phyloP scores from a whole-genome alignment of 2,113 vertebrate genomes.

The Octodon degus region DNA sequence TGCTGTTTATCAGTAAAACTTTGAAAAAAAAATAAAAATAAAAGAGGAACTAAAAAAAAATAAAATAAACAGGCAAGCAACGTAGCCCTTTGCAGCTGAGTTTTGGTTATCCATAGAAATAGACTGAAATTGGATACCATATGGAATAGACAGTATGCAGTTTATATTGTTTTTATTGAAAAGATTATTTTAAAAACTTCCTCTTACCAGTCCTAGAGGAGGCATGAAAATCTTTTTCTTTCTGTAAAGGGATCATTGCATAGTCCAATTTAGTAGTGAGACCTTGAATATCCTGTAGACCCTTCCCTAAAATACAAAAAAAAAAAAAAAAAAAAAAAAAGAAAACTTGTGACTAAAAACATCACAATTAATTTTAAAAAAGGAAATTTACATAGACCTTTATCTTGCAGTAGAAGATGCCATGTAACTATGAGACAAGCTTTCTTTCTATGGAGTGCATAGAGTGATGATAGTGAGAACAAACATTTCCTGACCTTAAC shows the following conservation, averaged over 20 bases:
- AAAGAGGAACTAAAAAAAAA: no score
- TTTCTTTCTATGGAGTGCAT: neutral
- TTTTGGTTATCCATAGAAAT: neutral
- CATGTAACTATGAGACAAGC: neutral
- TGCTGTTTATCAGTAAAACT: no score
- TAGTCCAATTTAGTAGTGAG: no score
- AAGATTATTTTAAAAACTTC: constrained; percentile 35
- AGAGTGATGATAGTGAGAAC: neutral
- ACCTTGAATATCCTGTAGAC: no score
- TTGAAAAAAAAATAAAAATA: no score
- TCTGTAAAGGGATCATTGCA: neutral
- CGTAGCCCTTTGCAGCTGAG: neutral
- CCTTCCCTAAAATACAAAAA: no score
- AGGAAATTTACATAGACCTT: neutral
- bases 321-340: no score
- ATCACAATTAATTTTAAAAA: constrained; percentile 7
- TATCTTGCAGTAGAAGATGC: neutral
- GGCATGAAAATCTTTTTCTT: neutral
- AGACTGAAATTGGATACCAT: neutral
- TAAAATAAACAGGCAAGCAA: neutral
- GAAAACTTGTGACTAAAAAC: neutral
- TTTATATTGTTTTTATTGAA: neutral
- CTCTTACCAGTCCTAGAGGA: neutral
- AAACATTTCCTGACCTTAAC: neutral
- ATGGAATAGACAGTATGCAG: neutral